These are phyloP conservation scores for Hanleya hanleyi DNA, from an alignment of 2,888 invertebrate species.

Conservation along the genomic window DNA sequence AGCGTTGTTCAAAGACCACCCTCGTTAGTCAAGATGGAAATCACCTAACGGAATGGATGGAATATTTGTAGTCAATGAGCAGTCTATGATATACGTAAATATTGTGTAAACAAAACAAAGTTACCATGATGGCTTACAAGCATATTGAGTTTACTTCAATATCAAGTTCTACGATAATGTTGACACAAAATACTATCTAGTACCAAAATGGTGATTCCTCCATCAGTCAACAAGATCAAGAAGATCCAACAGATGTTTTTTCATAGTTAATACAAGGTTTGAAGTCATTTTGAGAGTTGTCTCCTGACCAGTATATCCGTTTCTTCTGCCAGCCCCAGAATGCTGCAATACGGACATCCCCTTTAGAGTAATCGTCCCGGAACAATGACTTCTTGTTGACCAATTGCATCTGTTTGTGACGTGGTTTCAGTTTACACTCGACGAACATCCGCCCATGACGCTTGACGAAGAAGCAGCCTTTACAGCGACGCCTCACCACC, in stretches of 20 bases:
- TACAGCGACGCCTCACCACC: conserved; percentile 57
- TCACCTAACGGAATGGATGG: no score
- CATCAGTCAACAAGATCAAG: no score
- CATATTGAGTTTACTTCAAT: no score
- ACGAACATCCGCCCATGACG: conserved; percentile 63
- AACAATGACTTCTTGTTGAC: conserved; percentile 43
- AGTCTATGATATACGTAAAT: no score
- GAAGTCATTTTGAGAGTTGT: conserved; percentile 19
- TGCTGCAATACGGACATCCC: conserved; percentile 36
- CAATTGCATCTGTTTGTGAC: conserved; percentile 69
- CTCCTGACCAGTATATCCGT: conserved; percentile 41
- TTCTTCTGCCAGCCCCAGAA: conserved; percentile 43
- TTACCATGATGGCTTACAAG: no score
- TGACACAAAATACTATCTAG: no score
- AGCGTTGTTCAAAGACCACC: no score
- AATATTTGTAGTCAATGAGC: no score
- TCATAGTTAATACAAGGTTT: neutral
- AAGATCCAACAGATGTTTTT: neutral
- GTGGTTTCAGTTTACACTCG: conserved; percentile 65
- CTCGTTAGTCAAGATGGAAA: no score
- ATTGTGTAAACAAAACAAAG: no score
- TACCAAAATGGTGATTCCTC: no score
- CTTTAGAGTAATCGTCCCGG: conserved; percentile 57
- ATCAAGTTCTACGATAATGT: no score
- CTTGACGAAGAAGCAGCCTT: conserved; percentile 65